Evolutionary conservation across 2,113 vertebrate species (phyloP).

Genomic region (Archocentrus centrarchus): DNA sequence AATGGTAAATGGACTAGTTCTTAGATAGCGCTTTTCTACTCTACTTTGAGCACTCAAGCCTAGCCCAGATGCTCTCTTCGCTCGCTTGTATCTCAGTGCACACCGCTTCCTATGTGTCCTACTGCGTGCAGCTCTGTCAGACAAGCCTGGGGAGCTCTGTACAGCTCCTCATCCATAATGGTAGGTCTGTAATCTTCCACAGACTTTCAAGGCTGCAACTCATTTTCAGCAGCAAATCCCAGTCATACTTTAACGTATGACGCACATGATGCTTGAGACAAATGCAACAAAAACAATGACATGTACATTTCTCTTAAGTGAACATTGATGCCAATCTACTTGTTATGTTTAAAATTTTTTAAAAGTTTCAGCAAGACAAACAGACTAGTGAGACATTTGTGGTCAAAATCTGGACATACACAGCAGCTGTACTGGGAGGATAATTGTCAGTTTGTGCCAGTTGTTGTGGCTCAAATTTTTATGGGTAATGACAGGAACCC

Average conservation of each 20-base stretch:
- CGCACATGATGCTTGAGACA: neutral
- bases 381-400: neutral
- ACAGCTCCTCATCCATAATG: neutral
- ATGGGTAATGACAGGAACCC: neutral
- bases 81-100: neutral
- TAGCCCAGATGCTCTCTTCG: neutral
- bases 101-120: neutral
- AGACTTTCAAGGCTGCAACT: neutral
- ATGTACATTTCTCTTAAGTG: neutral
- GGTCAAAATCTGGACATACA: neutral
- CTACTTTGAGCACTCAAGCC: too few relatives aligned
- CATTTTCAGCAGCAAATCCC: neutral
- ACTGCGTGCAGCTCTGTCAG: neutral
- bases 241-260: neutral
- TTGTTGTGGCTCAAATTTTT: neutral
- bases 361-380: neutral
- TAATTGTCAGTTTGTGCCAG: neutral
- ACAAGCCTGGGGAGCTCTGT: neutral
- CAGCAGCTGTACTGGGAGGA: neutral
- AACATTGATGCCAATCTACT: neutral
- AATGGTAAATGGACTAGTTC: too few relatives aligned
- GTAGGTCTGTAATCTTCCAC: neutral
- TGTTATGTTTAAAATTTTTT: neutral
- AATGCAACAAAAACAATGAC: neutral
- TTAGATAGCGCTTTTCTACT: too few relatives aligned